Evolutionary conservation across 2,888 invertebrate species (phyloP).

Genomic region (Eurytoma californica): DNA sequence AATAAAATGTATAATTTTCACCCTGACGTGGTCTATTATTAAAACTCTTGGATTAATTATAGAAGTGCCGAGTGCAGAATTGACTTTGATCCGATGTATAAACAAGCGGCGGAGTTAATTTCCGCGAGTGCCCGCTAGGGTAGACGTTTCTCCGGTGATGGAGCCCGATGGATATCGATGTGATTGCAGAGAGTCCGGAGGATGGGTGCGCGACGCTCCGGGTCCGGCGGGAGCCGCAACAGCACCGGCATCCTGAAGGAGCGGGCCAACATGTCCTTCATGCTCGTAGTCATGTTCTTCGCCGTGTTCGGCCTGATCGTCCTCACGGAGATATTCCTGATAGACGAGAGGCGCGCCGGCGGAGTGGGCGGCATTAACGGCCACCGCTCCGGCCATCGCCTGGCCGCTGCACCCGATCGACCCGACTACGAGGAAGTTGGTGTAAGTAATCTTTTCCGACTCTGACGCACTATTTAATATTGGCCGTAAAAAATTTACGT

Average conservation of each 20-base stretch:
- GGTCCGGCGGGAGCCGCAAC: constrained; percentile 73
- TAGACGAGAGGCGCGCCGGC: constrained; percentile 78
- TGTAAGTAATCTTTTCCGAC: constrained; percentile 61
- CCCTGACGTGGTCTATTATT: too few relatives aligned
- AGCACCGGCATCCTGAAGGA: constrained; percentile 81
- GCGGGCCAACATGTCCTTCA: constrained; percentile 91
- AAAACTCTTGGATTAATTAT: too few relatives aligned
- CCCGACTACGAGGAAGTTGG: constrained; percentile 84
- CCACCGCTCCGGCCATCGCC: constrained; percentile 75
- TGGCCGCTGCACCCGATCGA: constrained; percentile 76
- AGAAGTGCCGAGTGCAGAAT: too few relatives aligned
- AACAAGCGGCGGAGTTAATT: too few relatives aligned
- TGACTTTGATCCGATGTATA: too few relatives aligned
- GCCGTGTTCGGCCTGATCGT: constrained; percentile 92
- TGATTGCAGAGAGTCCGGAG: constrained; percentile 61
- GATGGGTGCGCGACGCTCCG: constrained; percentile 76
- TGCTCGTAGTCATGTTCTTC: constrained; percentile 93
- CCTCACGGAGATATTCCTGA: constrained; percentile 87
- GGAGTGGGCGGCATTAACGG: constrained; percentile 76
- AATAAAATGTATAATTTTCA: too few relatives aligned
- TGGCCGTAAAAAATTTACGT: too few relatives aligned
- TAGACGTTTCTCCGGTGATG: background rate
- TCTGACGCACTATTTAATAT: too few relatives aligned
- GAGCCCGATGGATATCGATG: background rate
- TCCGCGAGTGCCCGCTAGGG: background rate